Evolutionary conservation across 1,140 invertebrate species (phyloP), one percentile per base, ranked within the genome.

Genomic region (Anastrepha obliqua): DNA sequence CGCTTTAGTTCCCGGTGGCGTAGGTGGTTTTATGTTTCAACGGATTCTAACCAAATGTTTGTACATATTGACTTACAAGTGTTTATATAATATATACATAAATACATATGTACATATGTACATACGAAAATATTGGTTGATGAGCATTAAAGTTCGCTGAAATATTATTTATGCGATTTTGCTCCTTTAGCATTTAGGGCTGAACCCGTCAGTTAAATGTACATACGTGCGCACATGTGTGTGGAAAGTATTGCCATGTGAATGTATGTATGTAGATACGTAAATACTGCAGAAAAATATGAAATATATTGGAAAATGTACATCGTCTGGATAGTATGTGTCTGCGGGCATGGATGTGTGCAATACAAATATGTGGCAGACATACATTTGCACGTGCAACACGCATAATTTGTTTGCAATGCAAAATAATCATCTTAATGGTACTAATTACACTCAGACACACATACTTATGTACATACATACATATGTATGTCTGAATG

Each of bases 71-170:
- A 55, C 51, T 55, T 51, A 0, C 8, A 78, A 9, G 7, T 78
- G 51, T 78, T 1, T 55, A 51, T 55, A n/a, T 78, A 55, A 51
- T 55, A 7, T 78, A 55, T 55, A 55, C 6, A 55, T 55, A 55
- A 6, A 55, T 55, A 55, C 6, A 2, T 9, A 55, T 81, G 47
- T 81, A 55, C 55, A 47, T 29, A 81, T 81, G 47, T 44, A 74
- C 29, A 29, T 55, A 58, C n/a, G 47, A 55, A 55, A 55, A 55
- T 81, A 58, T 81, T 81, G 74, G 55, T 81, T 58, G n/a, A 55
- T 55, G 17, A 3, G 47, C 47, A 81, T 13, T 5, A 9, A 55
- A 81, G 17, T 55, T 55, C n/a, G 17, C 7, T 47, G n/a, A 74
- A 74, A 55, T 81, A 55, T 11, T 55, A 55, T 55, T 81, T 29